Conservation (phyloP, 2,888 invertebrate genomes). For the Drosophila meridiana region DNA sequence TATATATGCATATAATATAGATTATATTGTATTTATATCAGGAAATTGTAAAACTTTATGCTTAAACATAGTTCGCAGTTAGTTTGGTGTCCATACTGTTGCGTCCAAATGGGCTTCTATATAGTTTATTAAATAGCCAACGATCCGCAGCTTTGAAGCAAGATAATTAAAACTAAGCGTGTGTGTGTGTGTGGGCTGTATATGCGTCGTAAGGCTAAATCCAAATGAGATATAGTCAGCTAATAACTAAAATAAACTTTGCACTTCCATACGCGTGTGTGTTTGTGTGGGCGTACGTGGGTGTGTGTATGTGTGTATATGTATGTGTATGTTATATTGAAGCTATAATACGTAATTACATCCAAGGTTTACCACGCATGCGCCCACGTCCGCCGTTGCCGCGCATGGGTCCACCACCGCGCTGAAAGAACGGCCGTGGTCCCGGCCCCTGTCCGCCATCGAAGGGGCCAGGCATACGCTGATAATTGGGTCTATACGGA, state of each 20-base stretch:
- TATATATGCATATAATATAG: slow-evolving; percentile 31
- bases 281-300: slow-evolving; percentile 15
- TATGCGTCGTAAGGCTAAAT: slow-evolving; percentile 39
- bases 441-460: slow-evolving; percentile 73
- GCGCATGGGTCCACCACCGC: slow-evolving; percentile 66
- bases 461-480: slow-evolving; percentile 66
- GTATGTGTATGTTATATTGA: slow-evolving; percentile 27
- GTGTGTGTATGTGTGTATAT: slow-evolving; percentile 4
- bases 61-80: slow-evolving; percentile 39
- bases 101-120: slow-evolving; percentile 9
- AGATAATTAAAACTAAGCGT: slow-evolving; percentile 41
- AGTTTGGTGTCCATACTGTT: slow-evolving; percentile 5
- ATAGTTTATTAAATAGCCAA: slow-evolving; percentile 43
- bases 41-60: slow-evolving; percentile 25
- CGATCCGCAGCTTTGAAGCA: slow-evolving; percentile 40
- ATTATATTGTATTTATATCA: slow-evolving; percentile 32
- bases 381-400: slow-evolving; percentile 74
- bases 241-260: slow-evolving; percentile 58
- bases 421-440: slow-evolving; percentile 70
- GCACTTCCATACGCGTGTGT: slow-evolving; percentile 23
- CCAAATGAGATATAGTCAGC: slow-evolving; percentile 63
- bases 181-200: slow-evolving; percentile 16
- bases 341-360: slow-evolving; percentile 74
- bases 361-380: slow-evolving; percentile 83
- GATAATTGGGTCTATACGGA: slow-evolving; percentile 73